Conservation (phyloP, 2,888 invertebrate species). For the Phania funesta region DNA sequence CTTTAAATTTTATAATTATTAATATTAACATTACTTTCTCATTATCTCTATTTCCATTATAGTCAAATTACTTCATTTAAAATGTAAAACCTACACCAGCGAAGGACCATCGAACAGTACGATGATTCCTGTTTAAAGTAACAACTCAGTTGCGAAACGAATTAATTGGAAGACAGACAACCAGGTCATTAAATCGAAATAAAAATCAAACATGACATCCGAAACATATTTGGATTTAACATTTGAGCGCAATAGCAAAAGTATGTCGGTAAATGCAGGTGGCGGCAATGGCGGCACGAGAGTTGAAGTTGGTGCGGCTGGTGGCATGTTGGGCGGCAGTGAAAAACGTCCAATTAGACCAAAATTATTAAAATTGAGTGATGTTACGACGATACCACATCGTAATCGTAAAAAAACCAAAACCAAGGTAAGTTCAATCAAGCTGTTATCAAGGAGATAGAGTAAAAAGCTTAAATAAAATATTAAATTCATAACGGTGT, state of each 20-base stretch:
- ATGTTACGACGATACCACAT: slow-evolving; percentile 78
- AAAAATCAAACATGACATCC: slow-evolving; percentile 74
- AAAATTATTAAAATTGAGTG: slow-evolving; percentile 78
- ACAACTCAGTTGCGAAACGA: neutral
- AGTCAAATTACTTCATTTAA: slow-evolving; percentile 33
- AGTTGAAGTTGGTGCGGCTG: neutral
- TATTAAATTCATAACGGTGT: neutral
- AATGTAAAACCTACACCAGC: slow-evolving; percentile 20
- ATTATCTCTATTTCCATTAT: neutral
- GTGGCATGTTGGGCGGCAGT: slow-evolving; percentile 23
- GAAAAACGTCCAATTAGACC: slow-evolving; percentile 77
- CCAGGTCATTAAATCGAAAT: slow-evolving; percentile 14
- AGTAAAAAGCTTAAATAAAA: neutral
- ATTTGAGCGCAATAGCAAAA: slow-evolving; percentile 75
- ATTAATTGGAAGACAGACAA: slow-evolving; percentile 4
- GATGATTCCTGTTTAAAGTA: slow-evolving; percentile 2
- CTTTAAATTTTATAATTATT: neutral
- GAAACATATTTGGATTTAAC: slow-evolving; percentile 78
- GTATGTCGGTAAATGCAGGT: slow-evolving; percentile 36
- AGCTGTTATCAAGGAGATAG: neutral
- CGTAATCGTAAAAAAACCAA: slow-evolving; percentile 79
- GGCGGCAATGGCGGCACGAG: slow-evolving; percentile 1
- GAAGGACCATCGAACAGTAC: neutral
- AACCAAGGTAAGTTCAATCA: slow-evolving; percentile 76
- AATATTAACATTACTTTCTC: neutral